Evolutionary conservation across 2,113 vertebrate genomes (phyloP).

Genomic region (Patagioenas fasciata): DNA sequence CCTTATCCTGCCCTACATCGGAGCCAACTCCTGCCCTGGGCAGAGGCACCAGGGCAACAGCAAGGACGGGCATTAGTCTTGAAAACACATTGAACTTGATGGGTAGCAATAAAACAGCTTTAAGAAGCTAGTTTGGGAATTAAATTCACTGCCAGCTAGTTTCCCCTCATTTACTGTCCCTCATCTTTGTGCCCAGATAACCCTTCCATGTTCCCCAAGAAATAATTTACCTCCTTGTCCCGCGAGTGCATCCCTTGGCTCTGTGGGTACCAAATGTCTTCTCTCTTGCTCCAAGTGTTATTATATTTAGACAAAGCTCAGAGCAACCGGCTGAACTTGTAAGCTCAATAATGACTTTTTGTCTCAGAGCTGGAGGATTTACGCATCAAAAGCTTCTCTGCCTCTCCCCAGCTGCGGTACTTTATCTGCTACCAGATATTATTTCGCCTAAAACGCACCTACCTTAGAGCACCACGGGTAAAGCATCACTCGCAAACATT

Average conservation of each 20-base stretch:
- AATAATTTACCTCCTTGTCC: slow-evolving; percentile 29
- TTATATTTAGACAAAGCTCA: neutral
- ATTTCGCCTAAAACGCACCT: neutral
- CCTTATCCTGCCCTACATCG: neutral
- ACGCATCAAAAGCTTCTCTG: slow-evolving; percentile 41
- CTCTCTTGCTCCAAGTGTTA: neutral
- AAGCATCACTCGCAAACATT: neutral
- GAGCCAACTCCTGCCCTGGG: neutral
- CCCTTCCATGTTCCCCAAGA: neutral
- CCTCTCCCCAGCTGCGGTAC: slow-evolving; percentile 2
- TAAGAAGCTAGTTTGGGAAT: neutral
- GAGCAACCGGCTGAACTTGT: neutral
- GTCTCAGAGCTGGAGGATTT: slow-evolving; percentile 41
- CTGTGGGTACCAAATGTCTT: neutral
- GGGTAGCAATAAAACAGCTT: neutral
- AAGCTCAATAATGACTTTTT: neutral
- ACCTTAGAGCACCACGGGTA: neutral
- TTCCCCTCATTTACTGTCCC: neutral
- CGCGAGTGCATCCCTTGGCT: neutral
- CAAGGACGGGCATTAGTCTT: rapidly evolving
- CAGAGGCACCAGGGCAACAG: neutral
- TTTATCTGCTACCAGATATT: neutral
- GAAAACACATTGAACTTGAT: neutral
- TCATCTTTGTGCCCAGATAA: neutral
- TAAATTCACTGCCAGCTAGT: neutral